Base-by-base conservation (phyloP, 1,140 invertebrate genomes). In the Temnothorax curvispinosus region DNA sequence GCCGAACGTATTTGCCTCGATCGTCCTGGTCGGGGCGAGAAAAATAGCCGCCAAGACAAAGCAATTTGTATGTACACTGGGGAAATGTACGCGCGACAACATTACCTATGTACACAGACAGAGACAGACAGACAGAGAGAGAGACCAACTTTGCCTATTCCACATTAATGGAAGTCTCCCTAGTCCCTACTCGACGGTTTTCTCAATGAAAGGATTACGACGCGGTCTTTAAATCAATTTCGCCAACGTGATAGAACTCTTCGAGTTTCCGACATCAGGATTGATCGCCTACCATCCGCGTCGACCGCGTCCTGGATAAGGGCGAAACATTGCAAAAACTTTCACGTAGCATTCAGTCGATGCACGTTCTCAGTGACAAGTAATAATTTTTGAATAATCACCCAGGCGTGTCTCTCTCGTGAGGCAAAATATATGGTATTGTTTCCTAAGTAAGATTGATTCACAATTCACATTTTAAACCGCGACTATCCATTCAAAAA, bases 171-270 rank as follows among this genome's bases (percentile, higher is more conserved):
- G 9, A 47, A 74, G 56, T 62, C 58, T 50, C 35, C 3, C 27
- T 27, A 27, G 27, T 44, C 50, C 21, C 35, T 75, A 38, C 47
- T 75, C 35, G 47, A 5, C n/a, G 64, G 47, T n/a, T 47, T 54
- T 84, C 72, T 84, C 88, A 80, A 89, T 44, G 88, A 85, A 84
- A 78, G 90, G 85, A 89, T 91, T 89, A 89, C 85, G 88, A 88
- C 74, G 87, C 86, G 90, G 75, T 91, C 90, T 82, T 91, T 91
- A 89, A 89, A 88, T 89, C 90, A 71, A 74, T 84, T 89, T 88
- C 88, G 65, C 89, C 76, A 85, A 76, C 41, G 69, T 74, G 69
- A 74, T 65, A 65, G 56, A 88, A 89, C 86, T 91, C 87, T 75
- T 86, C 81, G 76, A 86, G 87, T 62, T 60, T 47, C 64, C n/a